phyloP scores from a whole-genome alignment of 2,113 vertebrate genomes.

The Varanus komodoensis region DNA sequence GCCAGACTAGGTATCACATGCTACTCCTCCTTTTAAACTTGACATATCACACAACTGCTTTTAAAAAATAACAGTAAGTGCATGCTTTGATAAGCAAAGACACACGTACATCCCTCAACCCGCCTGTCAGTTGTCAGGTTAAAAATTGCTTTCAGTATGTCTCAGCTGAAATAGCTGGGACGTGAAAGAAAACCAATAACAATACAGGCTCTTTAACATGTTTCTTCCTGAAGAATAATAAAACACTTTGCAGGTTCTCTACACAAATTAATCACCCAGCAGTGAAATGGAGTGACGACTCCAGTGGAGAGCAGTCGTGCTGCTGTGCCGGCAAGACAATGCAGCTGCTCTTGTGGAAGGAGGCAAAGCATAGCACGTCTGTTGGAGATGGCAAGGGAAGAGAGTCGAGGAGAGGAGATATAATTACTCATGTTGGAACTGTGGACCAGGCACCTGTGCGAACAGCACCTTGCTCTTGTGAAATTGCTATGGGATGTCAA shows the following conservation, averaged over 20 bases:
- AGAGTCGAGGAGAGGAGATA: neutral
- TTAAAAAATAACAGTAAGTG: slow-evolving; percentile 42
- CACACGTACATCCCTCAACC: neutral
- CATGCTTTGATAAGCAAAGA: slow-evolving; percentile 55
- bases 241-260: slow-evolving; percentile 42
- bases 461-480: neutral
- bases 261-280: slow-evolving; percentile 55
- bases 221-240: slow-evolving; percentile 50
- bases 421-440: slow-evolving; percentile 19
- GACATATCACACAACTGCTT: slow-evolving; percentile 20
- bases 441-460: neutral
- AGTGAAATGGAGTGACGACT: slow-evolving; percentile 46
- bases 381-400: slow-evolving; percentile 6
- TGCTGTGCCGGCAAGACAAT: slow-evolving; percentile 7
- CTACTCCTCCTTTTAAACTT: neutral
- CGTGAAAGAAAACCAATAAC: slow-evolving; percentile 11
- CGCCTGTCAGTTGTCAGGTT: slow-evolving; percentile 48
- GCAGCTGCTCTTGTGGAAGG: neutral
- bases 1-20: neutral
- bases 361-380: neutral
- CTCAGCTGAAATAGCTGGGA: slow-evolving; percentile 5
- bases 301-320: slow-evolving; percentile 30
- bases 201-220: slow-evolving; percentile 18
- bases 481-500: slow-evolving; percentile 15
- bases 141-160: slow-evolving; percentile 59